Percentiles rank a stretch among this genome's conserved stretches.
Conservation (phyloP, 2,113 vertebrate genomes). For the Coracopsis vasa region DNA sequence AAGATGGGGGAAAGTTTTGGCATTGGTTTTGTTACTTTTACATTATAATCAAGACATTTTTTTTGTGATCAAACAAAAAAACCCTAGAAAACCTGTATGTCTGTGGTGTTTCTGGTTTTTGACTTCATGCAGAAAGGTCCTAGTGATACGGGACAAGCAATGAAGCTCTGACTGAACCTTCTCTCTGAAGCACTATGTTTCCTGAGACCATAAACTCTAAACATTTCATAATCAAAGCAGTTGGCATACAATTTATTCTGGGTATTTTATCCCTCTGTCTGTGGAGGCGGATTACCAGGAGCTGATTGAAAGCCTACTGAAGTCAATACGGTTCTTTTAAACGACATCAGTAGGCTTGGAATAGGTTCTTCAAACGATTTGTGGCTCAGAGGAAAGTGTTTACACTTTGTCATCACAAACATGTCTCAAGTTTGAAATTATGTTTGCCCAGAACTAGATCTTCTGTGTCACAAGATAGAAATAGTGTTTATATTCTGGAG, state of each 20-base stretch:
- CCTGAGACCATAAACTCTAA: background rate
- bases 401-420: conserved; percentile 7
- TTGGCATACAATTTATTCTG: background rate
- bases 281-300: background rate
- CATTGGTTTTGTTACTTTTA: background rate
- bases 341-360: background rate
- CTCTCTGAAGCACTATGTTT: background rate
- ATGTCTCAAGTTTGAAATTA: background rate
- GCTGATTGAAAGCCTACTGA: background rate
- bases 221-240: background rate
- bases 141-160: background rate
- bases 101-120: background rate
- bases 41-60: background rate
- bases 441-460: background rate
- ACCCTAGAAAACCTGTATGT: background rate
- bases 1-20: background rate
- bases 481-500: background rate
- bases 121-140: background rate
- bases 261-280: background rate
- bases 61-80: background rate
- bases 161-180: background rate
- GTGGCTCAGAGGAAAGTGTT: background rate
- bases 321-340: background rate
- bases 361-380: conserved; percentile 19
- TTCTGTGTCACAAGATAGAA: background rate